Evolutionary conservation across 2,888 invertebrate species (phyloP), one percentile per base, ranked within the genome.

Genomic region (Ornithoptera alexandrae): DNA sequence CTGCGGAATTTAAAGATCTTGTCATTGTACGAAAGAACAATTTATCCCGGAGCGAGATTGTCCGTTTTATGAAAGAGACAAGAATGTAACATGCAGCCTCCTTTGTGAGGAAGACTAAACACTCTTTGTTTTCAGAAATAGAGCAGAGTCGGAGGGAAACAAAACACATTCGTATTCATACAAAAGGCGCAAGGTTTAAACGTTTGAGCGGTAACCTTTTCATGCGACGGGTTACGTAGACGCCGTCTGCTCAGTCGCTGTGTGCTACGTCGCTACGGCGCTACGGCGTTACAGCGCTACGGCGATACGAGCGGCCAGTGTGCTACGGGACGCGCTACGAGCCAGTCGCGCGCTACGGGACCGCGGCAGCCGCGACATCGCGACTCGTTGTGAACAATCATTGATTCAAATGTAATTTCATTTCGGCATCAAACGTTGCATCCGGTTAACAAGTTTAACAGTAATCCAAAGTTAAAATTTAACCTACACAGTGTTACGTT

Each of bases 141-240:
- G 81, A 85, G 83, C 83, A 82, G 79, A 81, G 80, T 81, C 81
- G 85, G 83, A 85, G 50, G 17, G 10, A 39, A 39, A 84, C 82
- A 80, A 87, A 86, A 87, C 84, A 85, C 88, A 89, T 86, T 86
- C 86, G 84, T 84, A 87, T 82, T 84, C 79, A 82, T 86, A 84
- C 84, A 87, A 87, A 88, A 89, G 85, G 87, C 87, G 87, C 84
- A 85, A 84, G 84, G 89, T 82, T 86, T 88, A 89, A 88, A 82
- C 82, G 88, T 81, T 86, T 85, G 82, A 84, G 77, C 78, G 81
- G 86, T 85, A 87, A 89, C 89, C 89, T 90, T 89, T 90, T 88
- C 88, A 85, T 83, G 78, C 75, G 80, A 78, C 76, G 76, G 73
- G 73, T 72, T 57, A 65, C 67, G 72, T 74, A 73, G 72, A 72